Conservation (phyloP, 1,140 invertebrate species). For the Drosophila sp. region DNA sequence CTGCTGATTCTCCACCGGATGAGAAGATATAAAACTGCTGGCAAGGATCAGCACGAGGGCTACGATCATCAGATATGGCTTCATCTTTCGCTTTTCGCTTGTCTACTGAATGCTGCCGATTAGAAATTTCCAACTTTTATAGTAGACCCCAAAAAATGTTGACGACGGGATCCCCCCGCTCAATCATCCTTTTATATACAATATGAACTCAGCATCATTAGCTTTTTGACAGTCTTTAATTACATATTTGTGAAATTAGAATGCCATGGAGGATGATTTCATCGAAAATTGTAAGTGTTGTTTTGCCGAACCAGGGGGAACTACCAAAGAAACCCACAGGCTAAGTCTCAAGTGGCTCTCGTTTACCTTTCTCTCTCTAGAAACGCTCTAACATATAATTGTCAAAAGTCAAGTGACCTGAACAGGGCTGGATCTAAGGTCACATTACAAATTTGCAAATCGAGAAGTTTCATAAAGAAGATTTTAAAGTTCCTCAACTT, state of each 20-base stretch:
- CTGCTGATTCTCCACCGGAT: conserved; percentile 48
- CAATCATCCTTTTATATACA: conserved; percentile 33
- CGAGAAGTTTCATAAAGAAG: too few relatives aligned
- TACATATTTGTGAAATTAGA: conserved; percentile 8
- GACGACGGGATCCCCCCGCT: conserved; percentile 45
- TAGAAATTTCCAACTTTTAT: conserved; percentile 34
- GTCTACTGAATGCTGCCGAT: conserved; percentile 35
- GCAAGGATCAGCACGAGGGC: conserved; percentile 24
- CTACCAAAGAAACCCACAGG: conserved; percentile 11
- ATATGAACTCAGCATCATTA: conserved; percentile 46
- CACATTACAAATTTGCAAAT: too few relatives aligned
- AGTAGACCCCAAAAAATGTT: conserved; percentile 28
- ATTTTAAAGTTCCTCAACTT: too few relatives aligned
- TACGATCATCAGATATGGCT: conserved; percentile 39
- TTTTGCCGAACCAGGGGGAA: conserved; percentile 30
- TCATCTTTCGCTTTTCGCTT: conserved; percentile 51
- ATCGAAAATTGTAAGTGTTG: conserved; percentile 37
- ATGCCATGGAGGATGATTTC: conserved; percentile 48
- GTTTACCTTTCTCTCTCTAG: not conserved
- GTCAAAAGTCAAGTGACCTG: not conserved
- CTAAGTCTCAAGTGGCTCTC: not conserved
- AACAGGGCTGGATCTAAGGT: not conserved
- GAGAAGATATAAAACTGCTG: conserved; percentile 28
- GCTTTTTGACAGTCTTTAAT: conserved; percentile 41
- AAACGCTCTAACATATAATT: conserved; percentile 5